Base-by-base conservation (phyloP, 1,140 invertebrate genomes). In the Hyposmocoma kahamanoa region DNA sequence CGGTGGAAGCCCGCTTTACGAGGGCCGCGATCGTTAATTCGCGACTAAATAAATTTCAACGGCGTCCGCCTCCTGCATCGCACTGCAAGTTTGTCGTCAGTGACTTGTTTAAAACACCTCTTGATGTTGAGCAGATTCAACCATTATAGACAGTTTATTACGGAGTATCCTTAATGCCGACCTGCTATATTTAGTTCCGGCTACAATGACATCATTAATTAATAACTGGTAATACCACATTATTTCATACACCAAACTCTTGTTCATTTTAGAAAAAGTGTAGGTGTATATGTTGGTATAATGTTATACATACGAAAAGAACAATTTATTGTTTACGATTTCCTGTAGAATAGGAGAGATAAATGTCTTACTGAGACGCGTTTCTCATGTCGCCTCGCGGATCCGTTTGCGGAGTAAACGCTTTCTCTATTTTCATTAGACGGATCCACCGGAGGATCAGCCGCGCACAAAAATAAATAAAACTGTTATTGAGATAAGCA, bases 401-500 rank as follows among this genome's bases (percentile, higher is more conserved):
- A 68, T 64, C 32, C 13, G 32, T 1, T 36, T 36, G 6, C 32
- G 32, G 13, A 61, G 15, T 15, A 36, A 34, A 36, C 32, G 55
- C 59, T 67, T 59, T 66, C 64, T 74, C 68, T 70, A 73, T 83
- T 82, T n/a, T 82, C 78, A 82, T 84, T 81, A 78, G 66, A 69
- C 18, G 38, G 38, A 30, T 30, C 28, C 8, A 41, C 9, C 38
- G 38, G 32, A n/a, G n/a, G 78, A 79, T 83, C 75, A 80, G 56
- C 53, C 70, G 74, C 69, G 72, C 66, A 71, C 72, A 83, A 81
- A 83, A 84, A 83, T 83, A 84, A 85, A 83, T 85, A 85, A 85
- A 83, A 83, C 79, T 83, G 81, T 85, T 84, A 85, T 85, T 85
- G 81, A 79, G 81, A 85, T 83, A 85, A 83, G 68, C 81, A 83